Evolutionary conservation across 2,888 invertebrate species (phyloP), one percentile per base, ranked within the genome.

Genomic region (Melieria crassipennis): DNA sequence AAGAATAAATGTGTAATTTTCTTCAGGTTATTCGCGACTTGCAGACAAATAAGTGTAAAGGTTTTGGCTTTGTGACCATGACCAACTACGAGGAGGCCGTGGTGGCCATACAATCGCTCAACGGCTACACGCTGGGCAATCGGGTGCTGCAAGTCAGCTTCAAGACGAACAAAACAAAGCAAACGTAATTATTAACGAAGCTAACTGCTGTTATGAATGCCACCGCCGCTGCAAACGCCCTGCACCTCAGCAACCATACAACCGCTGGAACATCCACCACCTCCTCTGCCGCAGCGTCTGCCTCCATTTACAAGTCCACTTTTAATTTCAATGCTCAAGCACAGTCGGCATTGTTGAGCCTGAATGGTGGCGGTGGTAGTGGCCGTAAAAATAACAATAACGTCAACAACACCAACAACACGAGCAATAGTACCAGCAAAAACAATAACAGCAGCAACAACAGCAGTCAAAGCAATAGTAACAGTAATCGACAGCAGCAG

Each of bases 1-100:
- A 30, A 30, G 30, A 30, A 30, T 30, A 30, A 30, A 30, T 30
- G 30, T 30, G 30, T 30, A 30, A 30, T 30, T 30, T 30, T 30
- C 10, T 11, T 2, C 71, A 86, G 86, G 97, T 98, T 81, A 96
- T 97, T 86, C 93, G 96, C 84, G 97, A 98, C 90, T 92, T 95
- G 83, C 93, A 95, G 84, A 97, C 97, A 79, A 96, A 96, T 89
- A 98, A 98, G 88, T 98, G 98, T 90, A 98, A 97, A 90, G 98
- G 98, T 75, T 98, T 97, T 87, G 98, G 97, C 76, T 98, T 98
- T 88, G 97, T 98, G 78, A 98, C 97, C 76, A 98, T 98, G 98
- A 97, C 97, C 84, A 97, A 97, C 88, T 98, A 98, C 87, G 97
- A 98, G 85, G 98, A 98, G 88, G 96, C 98, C 67, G 93, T 97